Evolutionary conservation across 2,888 invertebrate genomes (phyloP).

Genomic region (Lycophotia porphyrea): DNA sequence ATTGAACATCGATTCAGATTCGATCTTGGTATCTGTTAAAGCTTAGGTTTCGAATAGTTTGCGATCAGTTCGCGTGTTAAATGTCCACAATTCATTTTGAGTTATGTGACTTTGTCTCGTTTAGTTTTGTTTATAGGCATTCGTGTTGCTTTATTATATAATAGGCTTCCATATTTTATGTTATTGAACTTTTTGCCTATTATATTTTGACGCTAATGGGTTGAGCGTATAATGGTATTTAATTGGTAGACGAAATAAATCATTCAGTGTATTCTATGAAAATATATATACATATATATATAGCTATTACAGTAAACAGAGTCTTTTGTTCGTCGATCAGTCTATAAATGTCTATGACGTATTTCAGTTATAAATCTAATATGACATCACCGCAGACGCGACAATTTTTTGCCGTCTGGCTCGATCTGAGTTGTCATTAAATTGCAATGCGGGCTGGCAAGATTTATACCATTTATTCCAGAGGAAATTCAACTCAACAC

Average conservation of each 20-base stretch:
- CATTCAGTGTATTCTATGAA: slow-evolving; percentile 11
- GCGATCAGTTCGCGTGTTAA: slow-evolving; percentile 83
- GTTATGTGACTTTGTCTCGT: slow-evolving; percentile 85
- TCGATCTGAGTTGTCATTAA: slow-evolving; percentile 73
- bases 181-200: slow-evolving; percentile 71
- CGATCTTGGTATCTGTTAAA: slow-evolving; percentile 61
- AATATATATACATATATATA: slow-evolving; percentile 10
- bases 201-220: slow-evolving; percentile 61
- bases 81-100: slow-evolving; percentile 85
- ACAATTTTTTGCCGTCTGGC: slow-evolving; percentile 78
- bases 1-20: slow-evolving; percentile 79
- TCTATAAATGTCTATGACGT: slow-evolving; percentile 53
- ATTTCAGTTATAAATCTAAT: slow-evolving; percentile 70
- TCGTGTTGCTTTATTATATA: slow-evolving; percentile 78
- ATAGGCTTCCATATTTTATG: slow-evolving; percentile 75
- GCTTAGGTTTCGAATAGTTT: slow-evolving; percentile 67
- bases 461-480: slow-evolving; percentile 49
- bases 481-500: slow-evolving; percentile 65
- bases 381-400: slow-evolving; percentile 79
- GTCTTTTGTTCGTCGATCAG: slow-evolving; percentile 26
- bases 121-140: slow-evolving; percentile 84
- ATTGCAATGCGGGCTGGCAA: slow-evolving; percentile 71
- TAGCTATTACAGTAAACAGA: background rate
- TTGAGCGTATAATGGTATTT: slow-evolving; percentile 54
- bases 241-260: slow-evolving; percentile 49